phyloP scores from a whole-genome alignment of 2,113 vertebrate species.

The Oenanthe melanoleuca region DNA sequence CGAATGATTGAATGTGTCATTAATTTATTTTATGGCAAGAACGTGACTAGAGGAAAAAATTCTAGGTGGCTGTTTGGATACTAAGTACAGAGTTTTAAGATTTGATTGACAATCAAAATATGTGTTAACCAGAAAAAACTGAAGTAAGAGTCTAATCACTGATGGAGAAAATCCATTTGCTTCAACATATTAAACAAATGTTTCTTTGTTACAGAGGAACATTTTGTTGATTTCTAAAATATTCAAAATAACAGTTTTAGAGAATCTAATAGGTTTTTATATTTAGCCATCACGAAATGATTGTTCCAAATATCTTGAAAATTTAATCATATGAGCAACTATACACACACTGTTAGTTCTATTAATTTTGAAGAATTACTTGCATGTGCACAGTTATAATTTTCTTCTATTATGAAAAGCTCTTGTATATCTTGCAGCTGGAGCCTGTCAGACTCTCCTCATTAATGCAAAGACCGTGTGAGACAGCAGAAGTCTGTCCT shows the following conservation, averaged over 20 bases:
- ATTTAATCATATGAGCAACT: conserved; percentile 41
- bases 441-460: not conserved
- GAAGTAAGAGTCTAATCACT: conserved; percentile 44
- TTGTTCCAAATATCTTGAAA: conserved; percentile 45
- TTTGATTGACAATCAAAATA: conserved; percentile 67
- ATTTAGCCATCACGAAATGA: conserved; percentile 45
- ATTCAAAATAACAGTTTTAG: conserved; percentile 54
- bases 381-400: conserved; percentile 11
- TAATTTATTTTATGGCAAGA: conserved; percentile 56
- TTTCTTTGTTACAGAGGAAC: conserved; percentile 58
- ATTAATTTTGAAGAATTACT: conserved; percentile 50
- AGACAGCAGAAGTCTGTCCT: not conserved
- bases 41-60: conserved; percentile 55
- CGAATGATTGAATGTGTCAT: conserved; percentile 51
- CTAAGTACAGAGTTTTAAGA: conserved; percentile 36
- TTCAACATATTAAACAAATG: conserved; percentile 50
- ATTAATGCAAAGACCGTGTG: not conserved
- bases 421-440: conserved; percentile 11
- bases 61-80: conserved; percentile 53
- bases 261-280: conserved; percentile 46
- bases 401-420: conserved; percentile 43
- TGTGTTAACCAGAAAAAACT: conserved; percentile 47
- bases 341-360: conserved; percentile 30
- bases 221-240: conserved; percentile 62
- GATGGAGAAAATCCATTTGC: conserved; percentile 41